Base-by-base conservation (phyloP, 2,113 vertebrate genomes). In the Butorides virescens region DNA sequence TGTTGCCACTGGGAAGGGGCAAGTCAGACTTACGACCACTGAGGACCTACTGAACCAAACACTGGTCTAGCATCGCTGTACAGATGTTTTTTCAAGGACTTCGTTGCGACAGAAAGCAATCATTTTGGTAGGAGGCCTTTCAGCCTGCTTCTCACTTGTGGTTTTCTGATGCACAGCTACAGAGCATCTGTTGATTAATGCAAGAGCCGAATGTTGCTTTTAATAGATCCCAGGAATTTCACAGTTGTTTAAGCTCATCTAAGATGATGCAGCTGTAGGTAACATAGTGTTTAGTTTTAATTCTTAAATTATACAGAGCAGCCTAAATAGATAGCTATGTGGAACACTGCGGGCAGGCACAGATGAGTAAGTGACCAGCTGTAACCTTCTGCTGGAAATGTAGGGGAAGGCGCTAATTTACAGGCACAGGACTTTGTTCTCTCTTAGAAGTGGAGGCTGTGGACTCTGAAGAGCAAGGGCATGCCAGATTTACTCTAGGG, bases 141-240 rank as follows among this genome's bases (percentile, higher is more conserved):
- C 70, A 81, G 74, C 58, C 80, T 89, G 78, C 65, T 68, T 87
- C 84, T 96, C 79, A 82, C 95, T 97, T 83, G 73, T 78, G 94
- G 76, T 89, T 97, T 96, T 91, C 83, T 92, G 90, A 89, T 80
- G 71, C 71, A 46, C 39, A 26, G 75, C 89, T 65, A 92, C 85
- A 11, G 90, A 96, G 94, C 79, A 92, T 94, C 91, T 91, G 94
- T 53, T 97, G 92, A 84, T 93, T 92, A 95, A 93, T 94, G 61
- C 3, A 42, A 59, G 66, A 1, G 1, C 65, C 76, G 44, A 63
- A 78, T 80, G 78, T 71, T 92, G 88, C 91, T 93, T 96, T 97
- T 92, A 94, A 96, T 93, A 93, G 82, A 86, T 73, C 62, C 42
- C 72, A 81, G 76, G 81, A 92, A 95, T 96, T 95, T 96, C 90